Conservation (phyloP, 1,140 invertebrate species). For the Leptestheria dahalacensis region DNA sequence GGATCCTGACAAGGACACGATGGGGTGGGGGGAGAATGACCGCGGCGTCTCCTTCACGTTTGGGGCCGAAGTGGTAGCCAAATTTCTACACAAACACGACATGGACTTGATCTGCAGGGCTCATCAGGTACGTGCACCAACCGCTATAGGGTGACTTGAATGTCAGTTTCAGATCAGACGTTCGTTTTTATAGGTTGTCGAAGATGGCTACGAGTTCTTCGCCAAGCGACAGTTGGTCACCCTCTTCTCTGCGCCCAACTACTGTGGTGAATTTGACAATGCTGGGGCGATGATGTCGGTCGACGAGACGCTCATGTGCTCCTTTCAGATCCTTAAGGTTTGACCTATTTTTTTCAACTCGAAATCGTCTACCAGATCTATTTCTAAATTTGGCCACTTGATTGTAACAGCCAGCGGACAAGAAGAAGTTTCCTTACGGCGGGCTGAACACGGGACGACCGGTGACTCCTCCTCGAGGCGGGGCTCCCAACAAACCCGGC, state of each 20-base stretch:
- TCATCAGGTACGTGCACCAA: slow-evolving; percentile 51
- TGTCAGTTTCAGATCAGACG: background rate
- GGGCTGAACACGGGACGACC: slow-evolving; percentile 36
- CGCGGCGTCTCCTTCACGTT: slow-evolving; percentile 77
- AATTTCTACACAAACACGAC: slow-evolving; percentile 70
- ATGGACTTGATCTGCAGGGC: slow-evolving; percentile 78
- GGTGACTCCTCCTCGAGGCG: slow-evolving; percentile 62
- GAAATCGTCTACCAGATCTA: background rate
- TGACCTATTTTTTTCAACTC: background rate
- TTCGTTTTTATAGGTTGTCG: slow-evolving; percentile 42
- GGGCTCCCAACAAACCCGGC: slow-evolving; percentile 24
- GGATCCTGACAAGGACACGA: slow-evolving; percentile 73
- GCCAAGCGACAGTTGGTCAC: slow-evolving; percentile 55
- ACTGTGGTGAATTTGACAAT: slow-evolving; percentile 98
- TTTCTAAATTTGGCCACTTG: too few species aligned
- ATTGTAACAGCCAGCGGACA: slow-evolving; percentile 37
- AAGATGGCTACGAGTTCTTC: slow-evolving; percentile 63
- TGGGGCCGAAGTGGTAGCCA: slow-evolving; percentile 65
- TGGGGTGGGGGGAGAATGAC: slow-evolving; percentile 77
- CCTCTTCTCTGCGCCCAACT: slow-evolving; percentile 80
- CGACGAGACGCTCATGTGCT: slow-evolving; percentile 65
- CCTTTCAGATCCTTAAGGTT: slow-evolving; percentile 39
- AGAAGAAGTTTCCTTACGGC: slow-evolving; percentile 42
- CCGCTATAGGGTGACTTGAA: background rate
- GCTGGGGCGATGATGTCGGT: slow-evolving; percentile 74